phyloP scores from a whole-genome alignment of 1,140 invertebrate genomes.

The Campoletis sonorensis region DNA sequence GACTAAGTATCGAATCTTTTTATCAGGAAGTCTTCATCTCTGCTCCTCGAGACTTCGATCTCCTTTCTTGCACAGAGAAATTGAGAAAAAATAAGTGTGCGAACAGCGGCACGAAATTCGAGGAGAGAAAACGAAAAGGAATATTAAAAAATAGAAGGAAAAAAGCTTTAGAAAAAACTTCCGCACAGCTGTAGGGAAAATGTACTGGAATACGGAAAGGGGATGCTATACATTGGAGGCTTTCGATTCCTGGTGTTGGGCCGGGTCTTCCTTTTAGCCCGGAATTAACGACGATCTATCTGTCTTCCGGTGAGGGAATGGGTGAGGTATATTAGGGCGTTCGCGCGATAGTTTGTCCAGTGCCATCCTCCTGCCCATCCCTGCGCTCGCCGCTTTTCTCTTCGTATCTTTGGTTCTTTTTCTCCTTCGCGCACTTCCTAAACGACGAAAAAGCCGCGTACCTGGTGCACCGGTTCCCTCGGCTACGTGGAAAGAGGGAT shows the following conservation, averaged over 20 bases:
- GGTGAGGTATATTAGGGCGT: constrained; percentile 3
- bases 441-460: background rate
- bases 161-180: background rate
- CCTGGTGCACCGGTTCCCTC: background rate
- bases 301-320: constrained; percentile 6
- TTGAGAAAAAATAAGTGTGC: background rate
- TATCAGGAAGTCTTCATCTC: background rate
- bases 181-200: background rate
- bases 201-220: background rate
- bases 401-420: constrained; percentile 48
- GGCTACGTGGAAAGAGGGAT: background rate
- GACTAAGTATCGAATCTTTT: too few relatives aligned
- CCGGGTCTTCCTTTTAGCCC: background rate
- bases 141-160: background rate
- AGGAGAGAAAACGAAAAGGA: background rate
- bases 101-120: background rate
- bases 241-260: constrained; percentile 12
- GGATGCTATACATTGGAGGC: constrained; percentile 12
- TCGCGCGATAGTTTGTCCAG: constrained; percentile 24
- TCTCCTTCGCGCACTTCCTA: constrained; percentile 20
- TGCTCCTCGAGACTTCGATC: background rate
- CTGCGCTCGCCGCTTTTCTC: background rate
- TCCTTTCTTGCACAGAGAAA: background rate
- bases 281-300: constrained; percentile 31
- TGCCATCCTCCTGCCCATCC: background rate